These are phyloP conservation scores for Trichopria drosophilae DNA, from an alignment of 2,888 invertebrate species.

Conservation along the genomic window DNA sequence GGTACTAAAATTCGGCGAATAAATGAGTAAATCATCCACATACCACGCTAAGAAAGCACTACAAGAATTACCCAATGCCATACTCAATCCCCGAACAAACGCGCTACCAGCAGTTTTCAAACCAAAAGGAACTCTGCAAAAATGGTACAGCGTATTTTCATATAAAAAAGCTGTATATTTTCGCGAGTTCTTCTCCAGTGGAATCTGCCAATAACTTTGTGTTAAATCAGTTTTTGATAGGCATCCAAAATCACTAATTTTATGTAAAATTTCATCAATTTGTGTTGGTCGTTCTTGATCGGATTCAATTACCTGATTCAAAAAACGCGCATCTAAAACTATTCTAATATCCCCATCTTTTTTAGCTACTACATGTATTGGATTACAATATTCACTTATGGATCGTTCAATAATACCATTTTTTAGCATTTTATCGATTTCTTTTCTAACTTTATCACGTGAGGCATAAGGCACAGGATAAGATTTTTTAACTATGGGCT, in stretches of 20 bases:
- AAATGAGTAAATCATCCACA: conserved; percentile 11
- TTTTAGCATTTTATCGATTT: conserved; percentile 3
- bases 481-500: no score
- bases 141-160: conserved; percentile 14
- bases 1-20: no score
- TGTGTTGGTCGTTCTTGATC: conserved; percentile 10
- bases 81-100: no score
- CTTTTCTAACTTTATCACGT: conserved; percentile 6
- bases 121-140: no score
- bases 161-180: no score
- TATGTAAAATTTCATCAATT: conserved; percentile 14
- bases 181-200: conserved; percentile 14
- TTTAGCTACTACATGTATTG: conserved; percentile 7
- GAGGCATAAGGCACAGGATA: conserved; percentile 9
- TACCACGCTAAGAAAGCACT: no score
- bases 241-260: conserved; percentile 3
- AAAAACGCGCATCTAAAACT: conserved; percentile 7
- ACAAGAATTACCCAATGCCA: conserved; percentile 1
- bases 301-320: conserved; percentile 7
- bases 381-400: conserved; percentile 13
- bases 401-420: no score
- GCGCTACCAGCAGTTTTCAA: no score
- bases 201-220: conserved; percentile 18
- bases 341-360: conserved; percentile 6
- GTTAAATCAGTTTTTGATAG: conserved; percentile 13